These are phyloP conservation scores for Pterostichus niger DNA, from an alignment of 2,888 invertebrate genomes.

Conservation along the genomic window DNA sequence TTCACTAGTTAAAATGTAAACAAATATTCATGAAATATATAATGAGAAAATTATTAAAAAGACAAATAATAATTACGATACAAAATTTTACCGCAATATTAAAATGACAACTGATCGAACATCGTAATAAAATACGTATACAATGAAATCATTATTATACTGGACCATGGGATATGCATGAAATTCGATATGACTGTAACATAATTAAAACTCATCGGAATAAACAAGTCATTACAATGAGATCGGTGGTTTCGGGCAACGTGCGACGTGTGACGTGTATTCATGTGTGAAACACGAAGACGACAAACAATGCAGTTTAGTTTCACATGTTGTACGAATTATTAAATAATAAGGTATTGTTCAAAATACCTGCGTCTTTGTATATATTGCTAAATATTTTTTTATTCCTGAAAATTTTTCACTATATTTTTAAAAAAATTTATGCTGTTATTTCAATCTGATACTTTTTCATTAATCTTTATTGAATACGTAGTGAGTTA, in stretches of 20 bases:
- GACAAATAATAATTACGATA: constrained; percentile 38
- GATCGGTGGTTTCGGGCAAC: background rate
- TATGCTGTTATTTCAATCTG: too few species aligned
- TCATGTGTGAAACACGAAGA: too few species aligned
- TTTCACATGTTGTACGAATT: too few species aligned
- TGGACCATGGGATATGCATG: constrained; percentile 19
- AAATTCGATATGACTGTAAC: constrained; percentile 42
- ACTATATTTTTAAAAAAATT: too few species aligned
- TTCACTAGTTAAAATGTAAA: constrained; percentile 32
- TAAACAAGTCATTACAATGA: constrained; percentile 48
- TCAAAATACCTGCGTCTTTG: too few species aligned
- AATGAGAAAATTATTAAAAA: constrained; percentile 52
- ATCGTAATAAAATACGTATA: constrained; percentile 34
- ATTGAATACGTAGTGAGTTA: too few species aligned
- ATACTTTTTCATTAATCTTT: too few species aligned
- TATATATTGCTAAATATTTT: too few species aligned
- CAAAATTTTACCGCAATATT: constrained; percentile 30
- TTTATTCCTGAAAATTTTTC: too few species aligned
- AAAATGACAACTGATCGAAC: constrained; percentile 46
- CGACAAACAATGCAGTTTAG: too few species aligned
- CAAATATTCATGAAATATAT: constrained; percentile 50
- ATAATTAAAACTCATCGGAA: constrained; percentile 47
- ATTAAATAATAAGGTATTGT: too few species aligned
- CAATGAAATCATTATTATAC: constrained; percentile 36
- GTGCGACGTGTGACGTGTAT: too few species aligned